Evolutionary conservation across 2,113 vertebrate genomes (phyloP).

Genomic region (Sorex araneus): DNA sequence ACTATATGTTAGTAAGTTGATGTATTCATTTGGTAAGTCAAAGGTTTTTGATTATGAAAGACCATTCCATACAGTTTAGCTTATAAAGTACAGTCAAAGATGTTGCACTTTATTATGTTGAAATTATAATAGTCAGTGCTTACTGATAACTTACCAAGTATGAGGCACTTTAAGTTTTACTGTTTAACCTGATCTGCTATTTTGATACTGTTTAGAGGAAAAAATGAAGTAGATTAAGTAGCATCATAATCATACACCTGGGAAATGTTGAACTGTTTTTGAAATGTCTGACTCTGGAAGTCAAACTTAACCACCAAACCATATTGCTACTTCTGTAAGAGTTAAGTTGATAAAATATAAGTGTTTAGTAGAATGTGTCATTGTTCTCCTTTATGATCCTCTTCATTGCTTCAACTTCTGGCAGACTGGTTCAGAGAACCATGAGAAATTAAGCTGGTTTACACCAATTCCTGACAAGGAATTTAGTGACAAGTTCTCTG

Average conservation of each 20-base stretch:
- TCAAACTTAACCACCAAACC: background rate
- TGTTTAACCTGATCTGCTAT: background rate
- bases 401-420: background rate
- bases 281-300: background rate
- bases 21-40: conserved; percentile 16
- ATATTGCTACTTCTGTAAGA: background rate
- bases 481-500: background rate
- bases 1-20: background rate
- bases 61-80: background rate
- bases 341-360: background rate
- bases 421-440: background rate
- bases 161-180: background rate
- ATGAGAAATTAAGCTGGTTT: background rate
- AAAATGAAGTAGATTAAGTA: background rate
- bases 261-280: conserved; percentile 17
- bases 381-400: background rate
- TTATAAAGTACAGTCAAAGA: too few relatives aligned
- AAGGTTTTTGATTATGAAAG: background rate
- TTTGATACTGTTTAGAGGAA: background rate
- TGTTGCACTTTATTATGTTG: too few relatives aligned
- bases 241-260: background rate
- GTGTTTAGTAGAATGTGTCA: background rate
- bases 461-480: background rate
- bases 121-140: conserved; percentile 22
- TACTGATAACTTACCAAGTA: background rate